A percentile compares a stretch with the other conserved stretches of the same genome.
Evolutionary conservation across 2,113 vertebrate species (phyloP).

Genomic region (Aix galericulata): DNA sequence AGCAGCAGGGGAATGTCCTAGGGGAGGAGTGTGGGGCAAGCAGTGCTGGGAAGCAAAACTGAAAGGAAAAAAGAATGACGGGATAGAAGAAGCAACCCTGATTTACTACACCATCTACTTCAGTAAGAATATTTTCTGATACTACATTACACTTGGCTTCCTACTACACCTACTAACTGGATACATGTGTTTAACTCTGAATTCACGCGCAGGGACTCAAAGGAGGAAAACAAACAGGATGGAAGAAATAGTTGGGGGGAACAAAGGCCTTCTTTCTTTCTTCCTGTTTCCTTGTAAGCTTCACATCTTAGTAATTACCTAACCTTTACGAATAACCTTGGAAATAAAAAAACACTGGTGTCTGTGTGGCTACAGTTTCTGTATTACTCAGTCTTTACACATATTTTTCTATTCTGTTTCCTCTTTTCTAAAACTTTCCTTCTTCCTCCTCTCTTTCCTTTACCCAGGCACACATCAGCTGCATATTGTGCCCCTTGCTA

Average conservation of each 20-base stretch:
- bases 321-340: not conserved
- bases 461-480: not conserved
- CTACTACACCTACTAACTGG: not conserved
- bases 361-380: not conserved
- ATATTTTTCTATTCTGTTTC: not conserved
- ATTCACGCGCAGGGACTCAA: not conserved
- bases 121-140: not conserved
- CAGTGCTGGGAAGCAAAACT: conserved; percentile 8
- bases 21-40: not conserved
- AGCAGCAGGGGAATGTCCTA: not conserved
- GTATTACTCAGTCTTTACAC: not conserved
- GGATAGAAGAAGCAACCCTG: not conserved
- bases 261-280: not conserved
- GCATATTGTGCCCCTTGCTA: not conserved
- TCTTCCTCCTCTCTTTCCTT: not conserved
- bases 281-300: not conserved
- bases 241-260: not conserved
- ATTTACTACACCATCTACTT: not conserved
- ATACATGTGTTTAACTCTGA: not conserved
- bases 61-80: conserved; percentile 2
- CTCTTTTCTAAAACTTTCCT: not conserved
- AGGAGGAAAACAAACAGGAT: not conserved
- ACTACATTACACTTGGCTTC: not conserved
- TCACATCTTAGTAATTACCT: not conserved
- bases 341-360: not conserved